Base-by-base conservation (phyloP, 2,888 invertebrate genomes). In the Alcis repandata region DNA sequence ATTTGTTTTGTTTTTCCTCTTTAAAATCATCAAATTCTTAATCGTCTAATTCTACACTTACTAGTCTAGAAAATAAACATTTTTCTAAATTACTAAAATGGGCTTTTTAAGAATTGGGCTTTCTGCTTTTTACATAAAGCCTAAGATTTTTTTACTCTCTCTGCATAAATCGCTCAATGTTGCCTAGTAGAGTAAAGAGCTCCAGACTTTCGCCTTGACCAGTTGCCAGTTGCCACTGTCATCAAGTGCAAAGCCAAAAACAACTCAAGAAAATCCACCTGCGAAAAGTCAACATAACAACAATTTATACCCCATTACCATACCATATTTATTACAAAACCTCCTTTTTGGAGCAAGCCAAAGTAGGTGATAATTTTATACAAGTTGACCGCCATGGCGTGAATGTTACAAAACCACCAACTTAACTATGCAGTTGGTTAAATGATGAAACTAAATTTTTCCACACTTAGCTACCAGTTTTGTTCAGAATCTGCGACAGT, bases 311-410 rank as follows among this genome's bases (percentile, higher is more conserved):
- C 3, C 13, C 17, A 54, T 54, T 43, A 43, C 13, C 22, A 38
- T n/a, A 8, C 22, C 53, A 27, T 40, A 40, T 40, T 15, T 13
- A 51, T 36, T n/a, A 36, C 22, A 4, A 13, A 36, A 36, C 36
- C 27, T 15, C 54, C 54, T 54, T 54, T 54, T 54, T 45, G 36
- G 32, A 27, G 6, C 40, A 22, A 40, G 17, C 32, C 56, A 38
- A 58, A 63, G 59, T 54, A 53, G 59, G 62, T 58, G 59, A 41
- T 52, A 65, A 56, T 62, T 57, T 51, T n/a, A 58, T 22, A 38
- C 48, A 38, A 19, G 63, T 65, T 57, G 52, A 36, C 62, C 49
- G 45, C 59, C 59, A 68, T 52, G n/a, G 32, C 43, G 17, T 54
- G 9, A 54, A 54, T 20, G 17, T 38, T 22, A 7, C 27, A 27